A percentile compares a stretch with the other conserved stretches of the same genome.
Evolutionary conservation across 1,140 invertebrate species (phyloP).

Genomic region (Adoxophyes honmai): DNA sequence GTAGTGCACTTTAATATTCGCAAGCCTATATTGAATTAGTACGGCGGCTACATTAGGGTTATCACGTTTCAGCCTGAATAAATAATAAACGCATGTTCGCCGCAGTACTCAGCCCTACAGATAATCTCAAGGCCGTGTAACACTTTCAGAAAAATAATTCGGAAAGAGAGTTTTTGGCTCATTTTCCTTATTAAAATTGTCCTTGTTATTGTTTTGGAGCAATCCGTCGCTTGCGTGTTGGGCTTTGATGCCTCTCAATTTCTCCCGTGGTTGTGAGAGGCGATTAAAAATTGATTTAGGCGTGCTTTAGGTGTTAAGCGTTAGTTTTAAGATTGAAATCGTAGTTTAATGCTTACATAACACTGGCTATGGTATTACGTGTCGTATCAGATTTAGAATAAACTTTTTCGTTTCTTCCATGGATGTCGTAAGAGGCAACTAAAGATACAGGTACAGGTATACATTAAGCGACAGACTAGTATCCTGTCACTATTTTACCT

Average conservation of each 20-base stretch:
- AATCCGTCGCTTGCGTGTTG: not conserved
- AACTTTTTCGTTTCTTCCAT: too few species aligned
- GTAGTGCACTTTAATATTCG: not conserved
- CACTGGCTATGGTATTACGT: too few species aligned
- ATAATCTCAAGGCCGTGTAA: not conserved
- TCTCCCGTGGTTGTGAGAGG: not conserved
- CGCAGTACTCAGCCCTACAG: not conserved
- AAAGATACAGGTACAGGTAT: too few species aligned
- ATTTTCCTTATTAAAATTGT: not conserved
- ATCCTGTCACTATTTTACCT: too few species aligned
- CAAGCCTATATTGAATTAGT: not conserved
- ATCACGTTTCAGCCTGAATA: constrained; percentile 3
- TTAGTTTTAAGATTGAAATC: too few species aligned
- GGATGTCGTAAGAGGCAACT: too few species aligned
- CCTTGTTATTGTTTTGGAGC: not conserved
- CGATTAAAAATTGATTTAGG: not conserved
- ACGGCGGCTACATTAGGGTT: not conserved
- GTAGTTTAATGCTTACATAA: too few species aligned
- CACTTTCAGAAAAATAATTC: not conserved
- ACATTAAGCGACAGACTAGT: too few species aligned
- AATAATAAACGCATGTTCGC: not conserved
- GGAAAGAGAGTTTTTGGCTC: not conserved
- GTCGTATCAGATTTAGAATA: too few species aligned
- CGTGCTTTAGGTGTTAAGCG: too few species aligned
- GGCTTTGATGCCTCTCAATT: not conserved